Percentiles rank a stretch among this genome's conserved stretches.
Conservation (phyloP, 2,113 vertebrate genomes). For the Petrocephalus zakoni region DNA sequence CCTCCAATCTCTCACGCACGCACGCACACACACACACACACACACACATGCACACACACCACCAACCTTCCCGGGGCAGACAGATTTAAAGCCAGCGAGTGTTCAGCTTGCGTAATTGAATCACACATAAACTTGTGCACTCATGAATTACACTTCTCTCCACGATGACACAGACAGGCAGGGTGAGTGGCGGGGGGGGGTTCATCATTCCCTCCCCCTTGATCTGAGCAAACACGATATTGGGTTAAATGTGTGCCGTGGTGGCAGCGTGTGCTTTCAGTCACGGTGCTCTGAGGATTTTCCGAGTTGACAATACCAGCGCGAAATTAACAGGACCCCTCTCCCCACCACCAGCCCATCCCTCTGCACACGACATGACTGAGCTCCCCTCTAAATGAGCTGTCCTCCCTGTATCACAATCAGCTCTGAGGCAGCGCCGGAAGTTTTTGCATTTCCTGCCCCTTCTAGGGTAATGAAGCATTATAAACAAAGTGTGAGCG, state of each 20-base stretch:
- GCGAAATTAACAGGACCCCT: constrained; percentile 8
- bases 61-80: neutral
- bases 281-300: neutral
- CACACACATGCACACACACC: neutral
- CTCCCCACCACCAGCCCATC: neutral
- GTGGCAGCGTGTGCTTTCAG: neutral
- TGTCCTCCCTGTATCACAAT: neutral
- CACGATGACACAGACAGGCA: neutral
- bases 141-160: constrained; percentile 22
- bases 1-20: neutral
- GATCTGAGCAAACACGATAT: constrained; percentile 25
- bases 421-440: neutral
- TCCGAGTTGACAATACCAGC: constrained; percentile 16
- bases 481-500: neutral
- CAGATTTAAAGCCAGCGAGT: neutral
- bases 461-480: neutral
- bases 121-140: constrained; percentile 1
- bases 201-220: neutral
- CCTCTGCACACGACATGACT: constrained; percentile 7
- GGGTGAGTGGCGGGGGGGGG: neutral
- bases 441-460: neutral
- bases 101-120: constrained; percentile 6
- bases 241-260: constrained; percentile 18
- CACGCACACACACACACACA: no score
- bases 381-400: constrained; percentile 20